Base-by-base conservation (phyloP, 1,140 invertebrate species). In the Macrotrachela quadricornifera region DNA sequence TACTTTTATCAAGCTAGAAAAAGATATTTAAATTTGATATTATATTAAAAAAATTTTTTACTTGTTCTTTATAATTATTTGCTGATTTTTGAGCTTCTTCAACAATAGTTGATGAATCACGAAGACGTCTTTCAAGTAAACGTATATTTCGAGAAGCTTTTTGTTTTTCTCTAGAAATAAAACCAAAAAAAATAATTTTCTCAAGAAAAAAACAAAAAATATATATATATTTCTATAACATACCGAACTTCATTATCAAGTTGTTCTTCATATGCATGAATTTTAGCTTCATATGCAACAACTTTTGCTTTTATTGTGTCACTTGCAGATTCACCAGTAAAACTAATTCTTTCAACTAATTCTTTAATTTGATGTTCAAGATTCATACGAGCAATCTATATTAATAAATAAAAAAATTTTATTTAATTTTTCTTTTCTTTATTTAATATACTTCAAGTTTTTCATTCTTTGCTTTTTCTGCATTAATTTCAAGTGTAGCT, bases 41-140 rank as follows among this genome's bases (percentile, higher is more conserved):
- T 49, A n/a, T 21, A 40, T 30, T 39, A 13, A 15, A 37, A 4
- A 36, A 49, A 36, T 37, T 48, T 17, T 30, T 82, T 55, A 87
- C 81, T 75, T 94, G 87, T 71, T 94, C 88, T 71, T 94, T 94
- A 66, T 84, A 90, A 68, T 91, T 87, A 64, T 95, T 88, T 48
- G 85, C 81, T 65, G 90, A 83, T 55, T 88, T 73, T 55, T 86
- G 74, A 64, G 95, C 90, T 67, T 96, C 90, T 60, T 95, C 90
- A 46, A 91, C 75, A 67, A 92, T 86, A 60, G 68, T 52, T 10
- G 57, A 39, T 21, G 90, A 63, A 66, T 95, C 90, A 70, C 92
- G 92, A 58, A 91, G 73, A 67, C 85, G 86, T 74, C 92, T 95
- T 65, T 95, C 90, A 57, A 90, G 72, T 64, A 91, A 88, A 41